These are phyloP conservation scores for Melanostoma scalare DNA, from an alignment of 2,888 invertebrate genomes.

Conservation along the genomic window DNA sequence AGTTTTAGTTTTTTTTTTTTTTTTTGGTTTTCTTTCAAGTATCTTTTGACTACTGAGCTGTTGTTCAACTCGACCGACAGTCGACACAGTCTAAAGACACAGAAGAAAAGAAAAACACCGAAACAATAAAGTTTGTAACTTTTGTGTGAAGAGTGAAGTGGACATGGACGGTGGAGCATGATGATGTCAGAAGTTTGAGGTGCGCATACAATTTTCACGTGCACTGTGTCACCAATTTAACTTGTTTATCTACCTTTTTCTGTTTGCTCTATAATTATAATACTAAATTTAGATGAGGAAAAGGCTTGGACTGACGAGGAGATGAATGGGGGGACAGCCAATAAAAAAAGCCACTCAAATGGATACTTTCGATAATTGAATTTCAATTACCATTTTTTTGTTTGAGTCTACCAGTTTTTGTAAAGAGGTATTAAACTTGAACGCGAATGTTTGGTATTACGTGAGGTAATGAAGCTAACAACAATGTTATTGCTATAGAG, in stretches of 20 bases:
- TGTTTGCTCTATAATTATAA: not conserved
- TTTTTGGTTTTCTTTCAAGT: too few relatives aligned
- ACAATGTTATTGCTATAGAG: constrained; percentile 4
- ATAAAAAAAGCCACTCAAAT: constrained; percentile 5
- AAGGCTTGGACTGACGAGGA: not conserved
- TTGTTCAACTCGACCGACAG: not conserved
- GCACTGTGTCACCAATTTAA: constrained; percentile 39
- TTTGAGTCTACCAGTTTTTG: not conserved
- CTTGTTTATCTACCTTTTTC: constrained; percentile 2
- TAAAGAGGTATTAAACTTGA: constrained; percentile 22
- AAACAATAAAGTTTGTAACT: constrained; percentile 51
- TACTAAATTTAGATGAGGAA: not conserved
- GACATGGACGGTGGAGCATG: constrained; percentile 62
- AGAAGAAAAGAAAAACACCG: constrained; percentile 25
- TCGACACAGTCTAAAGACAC: not conserved
- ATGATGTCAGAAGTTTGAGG: constrained; percentile 68
- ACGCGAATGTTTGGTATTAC: constrained; percentile 11
- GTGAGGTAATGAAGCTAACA: constrained; percentile 46
- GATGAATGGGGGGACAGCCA: not conserved
- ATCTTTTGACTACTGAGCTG: constrained; percentile 62
- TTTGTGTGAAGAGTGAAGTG: constrained; percentile 26
- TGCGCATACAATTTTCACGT: constrained; percentile 46
- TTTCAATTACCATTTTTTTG: constrained; percentile 47
- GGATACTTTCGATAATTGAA: constrained; percentile 59
- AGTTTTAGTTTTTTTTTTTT: constrained; percentile 40